Percentiles rank a stretch among this genome's conserved stretches.
Evolutionary conservation across 2,113 vertebrate genomes (phyloP).

Genomic region (Rhinichthys klamathensis): DNA sequence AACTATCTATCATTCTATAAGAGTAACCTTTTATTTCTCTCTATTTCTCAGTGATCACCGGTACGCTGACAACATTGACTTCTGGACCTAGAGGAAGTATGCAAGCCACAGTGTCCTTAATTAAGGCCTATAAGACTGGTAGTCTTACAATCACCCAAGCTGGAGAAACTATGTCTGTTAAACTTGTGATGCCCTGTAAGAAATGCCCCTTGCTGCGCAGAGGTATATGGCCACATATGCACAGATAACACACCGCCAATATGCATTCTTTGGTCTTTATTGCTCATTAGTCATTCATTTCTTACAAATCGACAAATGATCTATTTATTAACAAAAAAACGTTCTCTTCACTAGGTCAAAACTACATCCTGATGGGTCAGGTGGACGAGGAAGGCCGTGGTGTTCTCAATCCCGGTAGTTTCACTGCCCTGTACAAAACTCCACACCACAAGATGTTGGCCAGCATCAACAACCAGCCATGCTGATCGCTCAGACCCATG

Average conservation of each 20-base stretch:
- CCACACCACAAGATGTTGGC: slow-evolving; percentile 80
- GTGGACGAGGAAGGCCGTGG: slow-evolving; percentile 77
- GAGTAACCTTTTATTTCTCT: neutral
- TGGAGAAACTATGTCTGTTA: slow-evolving; percentile 74
- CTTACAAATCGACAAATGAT: neutral
- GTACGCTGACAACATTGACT: slow-evolving; percentile 74
- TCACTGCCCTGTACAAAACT: slow-evolving; percentile 80
- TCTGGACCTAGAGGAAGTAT: slow-evolving; percentile 71
- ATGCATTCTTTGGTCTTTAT: neutral
- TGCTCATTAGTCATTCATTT: neutral
- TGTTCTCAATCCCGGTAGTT: slow-evolving; percentile 76
- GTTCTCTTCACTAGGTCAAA: slow-evolving; percentile 70
- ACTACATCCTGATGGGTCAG: slow-evolving; percentile 86
- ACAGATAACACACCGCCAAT: slow-evolving; percentile 4
- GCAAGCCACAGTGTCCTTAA: slow-evolving; percentile 70
- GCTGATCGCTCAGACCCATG: slow-evolving; percentile 58
- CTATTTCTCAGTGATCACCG: slow-evolving; percentile 79
- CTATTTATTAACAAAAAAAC: neutral
- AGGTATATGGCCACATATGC: slow-evolving; percentile 63
- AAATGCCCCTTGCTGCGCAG: slow-evolving; percentile 79
- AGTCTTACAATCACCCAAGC: slow-evolving; percentile 77
- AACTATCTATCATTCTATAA: neutral
- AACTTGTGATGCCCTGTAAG: slow-evolving; percentile 81
- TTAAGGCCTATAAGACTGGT: slow-evolving; percentile 79
- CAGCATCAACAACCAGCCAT: slow-evolving; percentile 79